phyloP scores from a whole-genome alignment of 2,888 invertebrate genomes.

The Athetis lepigone region DNA sequence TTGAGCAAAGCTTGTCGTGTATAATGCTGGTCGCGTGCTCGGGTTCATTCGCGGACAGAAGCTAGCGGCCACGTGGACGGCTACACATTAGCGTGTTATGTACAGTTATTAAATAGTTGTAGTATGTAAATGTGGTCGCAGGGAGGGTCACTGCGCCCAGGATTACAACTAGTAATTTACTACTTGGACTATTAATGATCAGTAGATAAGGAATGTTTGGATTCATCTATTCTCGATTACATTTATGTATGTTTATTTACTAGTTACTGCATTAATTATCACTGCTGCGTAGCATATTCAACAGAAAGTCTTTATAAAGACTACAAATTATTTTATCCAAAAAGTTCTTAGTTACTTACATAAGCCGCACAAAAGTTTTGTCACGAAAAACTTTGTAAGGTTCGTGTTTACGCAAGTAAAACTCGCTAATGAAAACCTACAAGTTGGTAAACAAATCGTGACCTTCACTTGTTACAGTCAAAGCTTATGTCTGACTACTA shows the following conservation, averaged over 20 bases:
- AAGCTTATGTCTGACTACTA: neutral
- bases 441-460: constrained; percentile 4
- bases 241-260: neutral
- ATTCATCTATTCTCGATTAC: neutral
- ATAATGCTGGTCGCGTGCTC: constrained; percentile 34
- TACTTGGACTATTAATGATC: neutral
- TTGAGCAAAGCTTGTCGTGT: constrained; percentile 19
- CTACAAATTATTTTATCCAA: neutral
- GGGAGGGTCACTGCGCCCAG: constrained; percentile 37
- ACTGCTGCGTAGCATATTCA: neutral
- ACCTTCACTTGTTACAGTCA: constrained; percentile 7
- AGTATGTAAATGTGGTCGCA: constrained; percentile 42
- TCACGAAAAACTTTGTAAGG: neutral
- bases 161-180: neutral
- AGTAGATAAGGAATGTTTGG: neutral
- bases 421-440: neutral
- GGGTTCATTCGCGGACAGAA: constrained; percentile 2
- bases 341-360: neutral
- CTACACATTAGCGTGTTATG: constrained; percentile 23
- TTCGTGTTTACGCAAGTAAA: neutral
- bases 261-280: neutral
- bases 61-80: constrained; percentile 25
- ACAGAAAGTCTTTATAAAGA: neutral
- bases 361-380: constrained; percentile 6
- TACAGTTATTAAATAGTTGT: constrained; percentile 22